A percentile compares a stretch with the other conserved stretches of the same genome.
Evolutionary conservation across 2,888 invertebrate species (phyloP).

Genomic region (Cenopis cana): DNA sequence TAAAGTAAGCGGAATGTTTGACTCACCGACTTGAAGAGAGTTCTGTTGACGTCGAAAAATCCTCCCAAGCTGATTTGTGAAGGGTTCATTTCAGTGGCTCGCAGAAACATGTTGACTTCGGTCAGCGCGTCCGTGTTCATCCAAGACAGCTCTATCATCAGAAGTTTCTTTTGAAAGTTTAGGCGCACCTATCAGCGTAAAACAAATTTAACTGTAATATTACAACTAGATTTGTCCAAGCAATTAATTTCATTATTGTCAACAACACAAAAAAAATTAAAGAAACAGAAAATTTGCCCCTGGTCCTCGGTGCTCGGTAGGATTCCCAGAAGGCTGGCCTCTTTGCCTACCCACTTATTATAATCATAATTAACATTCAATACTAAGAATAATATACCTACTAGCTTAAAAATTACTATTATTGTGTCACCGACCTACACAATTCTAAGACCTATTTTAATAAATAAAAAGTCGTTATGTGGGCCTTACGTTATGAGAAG

Average conservation of each 20-base stretch:
- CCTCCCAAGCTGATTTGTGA: conserved; percentile 90
- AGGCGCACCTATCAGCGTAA: conserved; percentile 82
- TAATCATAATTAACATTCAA: no score
- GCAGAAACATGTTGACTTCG: conserved; percentile 90
- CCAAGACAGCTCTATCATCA: conserved; percentile 90
- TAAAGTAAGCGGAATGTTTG: neutral
- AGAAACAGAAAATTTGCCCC: no score
- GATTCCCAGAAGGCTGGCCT: no score
- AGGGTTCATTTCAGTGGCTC: conserved; percentile 91
- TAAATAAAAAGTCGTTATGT: neutral
- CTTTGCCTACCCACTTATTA: no score
- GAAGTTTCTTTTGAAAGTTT: conserved; percentile 89
- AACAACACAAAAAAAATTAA: no score
- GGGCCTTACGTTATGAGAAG: conserved; percentile 87
- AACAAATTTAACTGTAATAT: neutral
- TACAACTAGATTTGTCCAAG: neutral
- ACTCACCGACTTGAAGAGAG: conserved; percentile 89
- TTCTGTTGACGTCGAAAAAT: conserved; percentile 89
- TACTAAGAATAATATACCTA: no score
- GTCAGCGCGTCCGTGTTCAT: conserved; percentile 91
- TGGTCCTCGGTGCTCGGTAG: no score
- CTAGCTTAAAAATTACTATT: no score
- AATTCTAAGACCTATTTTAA: no score
- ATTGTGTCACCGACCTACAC: no score
- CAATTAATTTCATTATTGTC: no score